Evolutionary conservation across 2,888 invertebrate species (phyloP).

Genomic region (Hypomecis punctinalis): DNA sequence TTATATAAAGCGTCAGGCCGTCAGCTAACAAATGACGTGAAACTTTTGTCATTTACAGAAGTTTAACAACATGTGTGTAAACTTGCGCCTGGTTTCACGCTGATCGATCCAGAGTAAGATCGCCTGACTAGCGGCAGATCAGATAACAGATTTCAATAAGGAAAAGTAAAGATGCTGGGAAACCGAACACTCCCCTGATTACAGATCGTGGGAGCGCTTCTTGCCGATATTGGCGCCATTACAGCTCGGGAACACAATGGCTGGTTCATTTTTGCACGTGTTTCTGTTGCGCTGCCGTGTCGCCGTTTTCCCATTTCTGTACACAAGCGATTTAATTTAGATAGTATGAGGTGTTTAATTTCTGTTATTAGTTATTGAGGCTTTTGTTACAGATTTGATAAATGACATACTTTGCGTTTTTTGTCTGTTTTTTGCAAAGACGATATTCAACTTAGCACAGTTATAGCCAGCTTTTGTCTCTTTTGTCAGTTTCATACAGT

Average conservation of each 20-base stretch:
- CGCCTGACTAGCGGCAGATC: conserved; percentile 5
- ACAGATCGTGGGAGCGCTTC: conserved; percentile 19
- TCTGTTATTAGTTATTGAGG: background rate
- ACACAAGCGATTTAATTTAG: background rate
- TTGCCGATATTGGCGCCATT: conserved; percentile 1
- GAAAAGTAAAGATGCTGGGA: conserved; percentile 28
- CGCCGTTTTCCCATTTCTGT: background rate
- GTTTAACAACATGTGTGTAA: too few species aligned
- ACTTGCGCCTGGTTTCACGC: too few species aligned
- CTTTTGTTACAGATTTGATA: too few species aligned
- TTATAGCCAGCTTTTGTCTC: too few species aligned
- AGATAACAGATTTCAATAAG: conserved; percentile 24
- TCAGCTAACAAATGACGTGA: too few species aligned
- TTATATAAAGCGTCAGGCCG: too few species aligned
- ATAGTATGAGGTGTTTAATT: background rate
- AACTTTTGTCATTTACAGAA: too few species aligned
- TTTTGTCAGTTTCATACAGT: too few species aligned
- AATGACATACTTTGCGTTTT: too few species aligned
- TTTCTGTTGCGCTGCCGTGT: conserved; percentile 13
- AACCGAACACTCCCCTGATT: conserved; percentile 6
- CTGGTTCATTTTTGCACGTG: conserved; percentile 7
- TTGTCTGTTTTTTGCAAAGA: too few species aligned
- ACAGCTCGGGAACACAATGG: background rate
- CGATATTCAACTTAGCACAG: too few species aligned
- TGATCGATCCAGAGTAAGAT: background rate